Evolutionary conservation across 2,113 vertebrate genomes (phyloP), one percentile per base, ranked within the genome.

Genomic region (Tamias sibiricus): DNA sequence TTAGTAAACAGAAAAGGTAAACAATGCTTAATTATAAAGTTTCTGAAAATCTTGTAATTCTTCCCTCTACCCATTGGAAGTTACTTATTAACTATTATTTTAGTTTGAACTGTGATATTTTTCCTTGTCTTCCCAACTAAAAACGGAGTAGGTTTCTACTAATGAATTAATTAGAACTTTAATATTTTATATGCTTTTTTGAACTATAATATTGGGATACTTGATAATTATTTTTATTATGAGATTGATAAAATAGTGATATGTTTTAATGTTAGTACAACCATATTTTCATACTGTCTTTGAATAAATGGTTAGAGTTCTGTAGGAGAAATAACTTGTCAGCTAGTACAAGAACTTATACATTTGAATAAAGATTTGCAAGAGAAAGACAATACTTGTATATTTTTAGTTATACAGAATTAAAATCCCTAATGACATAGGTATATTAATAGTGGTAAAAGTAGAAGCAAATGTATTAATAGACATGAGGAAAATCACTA

Each of bases 201-300:
- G 98, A 99, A 99, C 98, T 99, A 99, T 99, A 99, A 99, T 99
- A 99, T 99, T 99, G 99, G 99, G 97, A 99, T 99, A 99, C 99
- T 99, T 99, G 99, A 99, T 99, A 98, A 99, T 99, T 99, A 98
- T 97, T 98, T 98, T 98, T 98, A 98, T 98, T 99, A 99, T 98
- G 99, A 99, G 99, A 99, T 99, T 99, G 98, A 98, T 98, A 97
- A 99, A 99, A 98, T 98, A 96, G 98, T 57, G 54, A 57, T 98
- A 98, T 99, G 99, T 99, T 99, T 99, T 99, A 99, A 99, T 98
- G 98, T 99, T 99, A 99, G 99, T 99, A 99, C 98, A 99, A 99
- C 98, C 97, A 98, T 99, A 99, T 99, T 99, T 99, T 99, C 99
- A 99, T 99, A 99, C 99, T 99, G 99, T 99, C 98, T 99, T 52